Percentiles rank a stretch among this genome's conserved stretches.
Evolutionary conservation across 53 echinoderm and acorn worm species (phyloP).

Genomic region (Pentamera pediparva): DNA sequence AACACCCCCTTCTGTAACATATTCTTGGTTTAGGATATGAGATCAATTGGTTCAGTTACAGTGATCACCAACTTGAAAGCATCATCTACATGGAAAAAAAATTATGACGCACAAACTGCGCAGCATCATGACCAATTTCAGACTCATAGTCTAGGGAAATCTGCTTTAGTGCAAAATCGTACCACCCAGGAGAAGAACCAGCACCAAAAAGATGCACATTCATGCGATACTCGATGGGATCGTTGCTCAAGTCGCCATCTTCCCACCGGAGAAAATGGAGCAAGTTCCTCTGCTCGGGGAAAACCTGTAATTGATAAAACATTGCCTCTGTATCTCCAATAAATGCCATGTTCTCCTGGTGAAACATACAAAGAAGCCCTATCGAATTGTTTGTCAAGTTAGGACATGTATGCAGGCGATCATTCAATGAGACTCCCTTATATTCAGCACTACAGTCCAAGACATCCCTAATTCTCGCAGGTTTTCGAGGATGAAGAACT

Average conservation of each 20-base stretch:
- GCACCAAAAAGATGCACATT: constrained; percentile 63
- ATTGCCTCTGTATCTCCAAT: constrained; percentile 17
- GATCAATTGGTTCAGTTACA: too few species aligned
- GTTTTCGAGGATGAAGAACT: constrained; percentile 8
- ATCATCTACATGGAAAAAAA: too few species aligned
- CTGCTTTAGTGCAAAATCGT: constrained; percentile 43
- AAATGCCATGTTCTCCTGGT: constrained; percentile 27
- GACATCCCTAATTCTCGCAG: not conserved
- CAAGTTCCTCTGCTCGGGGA: constrained; percentile 4
- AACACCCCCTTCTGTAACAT: too few species aligned
- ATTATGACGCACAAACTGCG: not conserved
- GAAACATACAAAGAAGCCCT: constrained; percentile 32
- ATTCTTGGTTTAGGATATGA: too few species aligned
- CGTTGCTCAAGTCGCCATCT: constrained; percentile 28
- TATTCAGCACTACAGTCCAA: constrained; percentile 20
- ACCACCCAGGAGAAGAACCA: constrained; percentile 46
- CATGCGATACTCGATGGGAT: constrained; percentile 44
- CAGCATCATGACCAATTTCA: not conserved
- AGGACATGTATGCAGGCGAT: not conserved
- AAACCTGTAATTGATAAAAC: constrained; percentile 43
- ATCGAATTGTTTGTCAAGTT: constrained; percentile 12
- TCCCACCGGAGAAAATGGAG: constrained; percentile 53
- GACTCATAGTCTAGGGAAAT: constrained; percentile 24
- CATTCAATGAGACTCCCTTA: not conserved
- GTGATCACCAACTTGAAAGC: too few species aligned